These are phyloP conservation scores for Dendroctonus ponderosae DNA, from an alignment of 1,140 invertebrate species.

Conservation along the genomic window DNA sequence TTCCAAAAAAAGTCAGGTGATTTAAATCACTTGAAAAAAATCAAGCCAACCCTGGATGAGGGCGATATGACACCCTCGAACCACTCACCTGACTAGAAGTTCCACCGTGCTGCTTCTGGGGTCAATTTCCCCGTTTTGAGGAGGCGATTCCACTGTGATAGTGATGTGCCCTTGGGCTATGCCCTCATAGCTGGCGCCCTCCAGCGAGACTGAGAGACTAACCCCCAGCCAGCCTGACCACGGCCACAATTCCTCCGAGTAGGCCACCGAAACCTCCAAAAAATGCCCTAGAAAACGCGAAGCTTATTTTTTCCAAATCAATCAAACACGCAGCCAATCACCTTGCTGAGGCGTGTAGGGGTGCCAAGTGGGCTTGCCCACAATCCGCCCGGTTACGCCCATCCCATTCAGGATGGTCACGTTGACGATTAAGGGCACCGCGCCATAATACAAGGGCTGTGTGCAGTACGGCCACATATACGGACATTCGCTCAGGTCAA, in stretches of 20 bases:
- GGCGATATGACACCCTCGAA: no score
- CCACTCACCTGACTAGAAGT: conserved; percentile 67
- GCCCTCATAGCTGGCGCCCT: conserved; percentile 71
- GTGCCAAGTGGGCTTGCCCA: conserved; percentile 78
- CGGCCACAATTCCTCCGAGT: conserved; percentile 88
- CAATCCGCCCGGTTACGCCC: conserved; percentile 79
- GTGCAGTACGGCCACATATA: conserved; percentile 99
- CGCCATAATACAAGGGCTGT: conserved; percentile 87
- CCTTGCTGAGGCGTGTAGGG: conserved; percentile 81
- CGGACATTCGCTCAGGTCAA: conserved; percentile 90
- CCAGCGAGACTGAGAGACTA: conserved; percentile 63
- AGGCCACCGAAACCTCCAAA: conserved; percentile 71
- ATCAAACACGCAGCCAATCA: conserved; percentile 54
- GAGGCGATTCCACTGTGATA: conserved; percentile 78
- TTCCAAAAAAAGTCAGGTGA: no score
- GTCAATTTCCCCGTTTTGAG: conserved; percentile 64
- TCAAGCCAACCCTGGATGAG: no score
- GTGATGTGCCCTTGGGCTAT: conserved; percentile 76
- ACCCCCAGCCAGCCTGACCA: conserved; percentile 95
- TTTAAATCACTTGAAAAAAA: no score
- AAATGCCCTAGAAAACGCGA: conserved; percentile 6
- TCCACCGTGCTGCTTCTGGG: conserved; percentile 70
- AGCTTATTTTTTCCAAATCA: background rate
- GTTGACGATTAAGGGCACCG: conserved; percentile 87
- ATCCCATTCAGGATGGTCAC: conserved; percentile 87